Evolutionary conservation across 1,140 invertebrate genomes (phyloP).

Genomic region (Spodoptera litura): DNA sequence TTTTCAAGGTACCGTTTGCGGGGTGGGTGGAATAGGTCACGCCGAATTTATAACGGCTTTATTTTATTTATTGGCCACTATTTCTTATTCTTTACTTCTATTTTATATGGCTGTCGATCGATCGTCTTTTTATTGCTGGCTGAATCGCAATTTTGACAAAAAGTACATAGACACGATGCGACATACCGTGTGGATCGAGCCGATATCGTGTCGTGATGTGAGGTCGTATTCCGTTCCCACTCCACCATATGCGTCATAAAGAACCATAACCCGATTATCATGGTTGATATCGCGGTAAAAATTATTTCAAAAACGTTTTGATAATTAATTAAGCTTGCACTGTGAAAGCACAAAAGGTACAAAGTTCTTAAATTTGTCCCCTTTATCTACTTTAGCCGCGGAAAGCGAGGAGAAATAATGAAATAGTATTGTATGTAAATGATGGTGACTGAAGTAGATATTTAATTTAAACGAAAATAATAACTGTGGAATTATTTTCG

Average conservation of each 20-base stretch:
- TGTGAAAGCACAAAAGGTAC: too few relatives aligned
- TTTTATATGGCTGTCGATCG: constrained; percentile 10
- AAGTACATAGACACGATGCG: too few relatives aligned
- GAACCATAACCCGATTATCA: too few relatives aligned
- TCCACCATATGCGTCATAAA: too few relatives aligned
- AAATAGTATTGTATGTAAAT: constrained; percentile 6
- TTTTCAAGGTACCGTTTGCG: constrained; percentile 45
- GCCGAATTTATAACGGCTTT: constrained; percentile 40
- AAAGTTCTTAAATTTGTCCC: too few relatives aligned
- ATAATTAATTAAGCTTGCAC: too few relatives aligned
- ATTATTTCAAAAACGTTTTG: too few relatives aligned
- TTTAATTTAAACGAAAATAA: constrained; percentile 40
- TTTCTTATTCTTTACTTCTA: constrained; percentile 9
- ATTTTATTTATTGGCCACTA: constrained; percentile 22
- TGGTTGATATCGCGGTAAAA: too few relatives aligned
- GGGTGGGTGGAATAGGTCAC: constrained; percentile 35
- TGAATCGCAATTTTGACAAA: not conserved
- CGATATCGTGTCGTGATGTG: too few relatives aligned
- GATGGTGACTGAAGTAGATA: constrained; percentile 31
- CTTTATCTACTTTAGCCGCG: not conserved
- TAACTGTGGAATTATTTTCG: constrained; percentile 45
- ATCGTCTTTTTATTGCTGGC: not conserved
- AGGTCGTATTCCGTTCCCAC: too few relatives aligned
- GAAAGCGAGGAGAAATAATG: not conserved
- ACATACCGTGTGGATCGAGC: not conserved